Conservation (phyloP, 2,113 vertebrate genomes). For the Callionymus lyra region DNA sequence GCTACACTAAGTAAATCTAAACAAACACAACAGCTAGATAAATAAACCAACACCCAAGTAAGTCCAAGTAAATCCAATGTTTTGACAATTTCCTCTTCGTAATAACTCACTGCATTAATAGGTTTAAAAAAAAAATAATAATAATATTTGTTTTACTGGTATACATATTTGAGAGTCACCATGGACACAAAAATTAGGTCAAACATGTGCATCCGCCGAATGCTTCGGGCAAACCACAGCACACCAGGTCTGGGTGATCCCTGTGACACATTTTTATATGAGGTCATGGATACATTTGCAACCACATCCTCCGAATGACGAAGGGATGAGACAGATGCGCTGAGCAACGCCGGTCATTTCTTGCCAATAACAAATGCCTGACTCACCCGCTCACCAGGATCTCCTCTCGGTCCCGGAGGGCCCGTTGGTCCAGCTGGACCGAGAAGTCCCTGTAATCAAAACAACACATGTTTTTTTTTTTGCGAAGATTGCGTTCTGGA, state of each 20-base stretch:
- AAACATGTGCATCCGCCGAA: conserved; percentile 33
- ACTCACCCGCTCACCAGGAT: conserved; percentile 77
- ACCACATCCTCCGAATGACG: neutral
- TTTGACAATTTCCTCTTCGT: too few species aligned
- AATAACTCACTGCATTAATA: too few species aligned
- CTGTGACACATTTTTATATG: conserved; percentile 16
- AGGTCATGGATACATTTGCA: conserved; percentile 3
- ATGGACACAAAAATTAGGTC: conserved; percentile 27
- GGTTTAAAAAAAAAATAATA: too few species aligned
- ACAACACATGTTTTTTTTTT: conserved; percentile 2
- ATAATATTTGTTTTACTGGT: conserved; percentile 9
- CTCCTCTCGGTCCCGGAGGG: conserved; percentile 75
- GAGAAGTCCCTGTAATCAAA: conserved; percentile 49
- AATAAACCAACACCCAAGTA: too few species aligned
- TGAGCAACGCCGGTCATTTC: too few species aligned
- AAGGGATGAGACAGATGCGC: too few species aligned
- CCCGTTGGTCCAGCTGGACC: conserved; percentile 62
- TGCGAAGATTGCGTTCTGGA: too few species aligned
- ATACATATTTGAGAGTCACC: conserved; percentile 11
- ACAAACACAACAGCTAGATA: too few species aligned
- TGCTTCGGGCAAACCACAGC: conserved; percentile 22
- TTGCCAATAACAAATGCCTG: neutral
- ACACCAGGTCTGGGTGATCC: conserved; percentile 21
- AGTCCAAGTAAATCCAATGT: too few species aligned
- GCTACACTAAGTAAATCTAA: too few species aligned